Conservation (phyloP, 2,113 vertebrate genomes). For the Silurus glanis region DNA sequence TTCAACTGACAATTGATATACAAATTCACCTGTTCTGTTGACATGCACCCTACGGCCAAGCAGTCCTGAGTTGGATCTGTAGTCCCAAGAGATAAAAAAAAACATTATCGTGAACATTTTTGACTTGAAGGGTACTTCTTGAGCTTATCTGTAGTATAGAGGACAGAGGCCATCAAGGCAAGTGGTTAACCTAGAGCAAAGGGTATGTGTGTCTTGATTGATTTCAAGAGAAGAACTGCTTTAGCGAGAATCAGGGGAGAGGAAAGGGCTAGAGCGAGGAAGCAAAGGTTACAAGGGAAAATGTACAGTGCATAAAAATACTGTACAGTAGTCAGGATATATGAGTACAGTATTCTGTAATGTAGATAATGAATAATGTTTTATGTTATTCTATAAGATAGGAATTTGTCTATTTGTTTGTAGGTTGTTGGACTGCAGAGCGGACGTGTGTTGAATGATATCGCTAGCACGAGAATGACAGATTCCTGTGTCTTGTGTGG, state of each 20-base stretch:
- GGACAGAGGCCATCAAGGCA: background rate
- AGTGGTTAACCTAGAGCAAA: slow-evolving; percentile 12
- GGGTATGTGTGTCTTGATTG: background rate
- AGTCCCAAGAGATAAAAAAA: background rate
- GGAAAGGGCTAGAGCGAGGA: background rate
- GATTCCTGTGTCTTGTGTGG: background rate
- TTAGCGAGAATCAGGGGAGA: background rate
- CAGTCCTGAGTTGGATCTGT: background rate
- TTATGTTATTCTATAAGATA: background rate
- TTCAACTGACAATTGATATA: background rate
- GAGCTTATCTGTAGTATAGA: background rate
- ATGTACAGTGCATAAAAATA: background rate
- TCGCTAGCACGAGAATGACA: background rate
- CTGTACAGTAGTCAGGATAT: background rate
- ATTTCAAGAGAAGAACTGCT: background rate
- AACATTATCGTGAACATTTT: too few relatives aligned
- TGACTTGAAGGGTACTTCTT: background rate
- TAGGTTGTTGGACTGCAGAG: background rate
- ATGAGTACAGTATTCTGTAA: background rate
- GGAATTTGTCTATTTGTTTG: background rate
- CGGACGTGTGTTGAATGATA: background rate
- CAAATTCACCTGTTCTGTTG: background rate
- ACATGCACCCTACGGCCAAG: background rate
- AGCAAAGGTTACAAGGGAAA: background rate
- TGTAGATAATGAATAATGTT: background rate